These are phyloP conservation scores for Crenichthys baileyi DNA, from an alignment of 2,797 vertebrate genomes.

Conservation along the genomic window DNA sequence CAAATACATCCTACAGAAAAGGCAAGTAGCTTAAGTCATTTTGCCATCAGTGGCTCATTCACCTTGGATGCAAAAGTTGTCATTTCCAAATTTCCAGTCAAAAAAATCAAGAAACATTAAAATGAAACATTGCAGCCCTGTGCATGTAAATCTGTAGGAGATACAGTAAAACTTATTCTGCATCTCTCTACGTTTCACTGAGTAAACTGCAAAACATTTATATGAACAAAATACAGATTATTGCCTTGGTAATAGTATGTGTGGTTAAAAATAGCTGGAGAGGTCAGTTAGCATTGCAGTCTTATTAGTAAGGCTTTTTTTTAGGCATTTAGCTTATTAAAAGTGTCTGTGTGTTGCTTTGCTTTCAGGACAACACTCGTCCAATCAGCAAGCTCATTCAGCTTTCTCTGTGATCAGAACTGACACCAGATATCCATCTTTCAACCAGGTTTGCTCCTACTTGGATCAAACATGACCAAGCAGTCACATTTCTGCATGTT, in stretches of 20 bases:
- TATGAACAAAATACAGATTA: too few species aligned
- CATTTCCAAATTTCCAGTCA: not conserved
- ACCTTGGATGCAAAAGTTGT: not conserved
- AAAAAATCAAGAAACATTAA: not conserved
- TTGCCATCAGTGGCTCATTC: too few species aligned
- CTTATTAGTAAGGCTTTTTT: not conserved
- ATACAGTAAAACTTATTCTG: too few species aligned
- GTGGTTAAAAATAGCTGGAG: too few species aligned
- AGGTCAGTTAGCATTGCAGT: too few species aligned
- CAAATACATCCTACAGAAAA: not conserved
- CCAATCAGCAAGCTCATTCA: not conserved
- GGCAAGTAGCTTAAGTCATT: too few species aligned
- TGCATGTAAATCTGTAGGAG: too few species aligned
- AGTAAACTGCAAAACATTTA: not conserved
- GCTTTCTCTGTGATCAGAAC: slow-evolving; percentile 63
- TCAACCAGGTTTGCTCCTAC: slow-evolving; percentile 26
- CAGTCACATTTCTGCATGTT: not conserved
- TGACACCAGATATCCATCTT: not conserved
- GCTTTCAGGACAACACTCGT: not conserved
- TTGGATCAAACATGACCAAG: not conserved
- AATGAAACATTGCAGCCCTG: not conserved
- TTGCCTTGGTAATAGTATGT: too few species aligned
- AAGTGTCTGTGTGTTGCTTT: not conserved
- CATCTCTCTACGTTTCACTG: not conserved
- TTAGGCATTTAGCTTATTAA: not conserved